phyloP scores from a whole-genome alignment of 37 sponge, comb jelly and placozoan genomes.

The Eunapius fragilis region DNA sequence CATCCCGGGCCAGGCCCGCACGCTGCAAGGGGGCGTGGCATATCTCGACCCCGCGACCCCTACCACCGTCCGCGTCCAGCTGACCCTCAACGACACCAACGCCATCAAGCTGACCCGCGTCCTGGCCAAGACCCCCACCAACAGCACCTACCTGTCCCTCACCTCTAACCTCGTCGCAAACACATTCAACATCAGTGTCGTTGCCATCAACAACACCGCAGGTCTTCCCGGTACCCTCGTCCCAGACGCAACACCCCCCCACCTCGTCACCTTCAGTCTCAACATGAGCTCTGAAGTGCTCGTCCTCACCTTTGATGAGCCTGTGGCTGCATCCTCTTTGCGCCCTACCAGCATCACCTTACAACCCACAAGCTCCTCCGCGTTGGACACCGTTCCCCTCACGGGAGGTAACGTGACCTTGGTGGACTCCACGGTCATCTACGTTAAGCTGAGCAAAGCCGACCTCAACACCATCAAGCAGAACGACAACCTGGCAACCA shows the following conservation, averaged over 20 bases:
- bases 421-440: conserved; percentile 56
- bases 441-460: conserved; percentile 27
- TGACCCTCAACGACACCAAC: conserved; percentile 65
- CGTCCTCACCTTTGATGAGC: conserved; percentile 86
- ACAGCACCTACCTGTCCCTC: conserved; percentile 63
- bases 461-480: conserved; percentile 73
- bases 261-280: conserved; percentile 54
- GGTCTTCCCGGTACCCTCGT: conserved; percentile 9
- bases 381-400: conserved; percentile 4
- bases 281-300: conserved; percentile 80
- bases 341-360: conserved; percentile 21
- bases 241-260: conserved; percentile 62
- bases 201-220: conserved; percentile 20
- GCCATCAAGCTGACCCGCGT: conserved; percentile 52
- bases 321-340: conserved; percentile 61
- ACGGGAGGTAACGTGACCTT: conserved; percentile 22
- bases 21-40: conserved; percentile 2
- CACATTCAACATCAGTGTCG: conserved; percentile 36
- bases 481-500: conserved; percentile 55
- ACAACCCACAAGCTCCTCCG: conserved; percentile 28
- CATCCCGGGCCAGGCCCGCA: conserved; percentile 13
- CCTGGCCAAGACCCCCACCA: conserved; percentile 50
- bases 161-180: conserved; percentile 47
- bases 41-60: background rate
- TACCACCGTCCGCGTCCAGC: background rate